Conservation (phyloP, 2,797 vertebrate species). For the Emydoidea blandingii region DNA sequence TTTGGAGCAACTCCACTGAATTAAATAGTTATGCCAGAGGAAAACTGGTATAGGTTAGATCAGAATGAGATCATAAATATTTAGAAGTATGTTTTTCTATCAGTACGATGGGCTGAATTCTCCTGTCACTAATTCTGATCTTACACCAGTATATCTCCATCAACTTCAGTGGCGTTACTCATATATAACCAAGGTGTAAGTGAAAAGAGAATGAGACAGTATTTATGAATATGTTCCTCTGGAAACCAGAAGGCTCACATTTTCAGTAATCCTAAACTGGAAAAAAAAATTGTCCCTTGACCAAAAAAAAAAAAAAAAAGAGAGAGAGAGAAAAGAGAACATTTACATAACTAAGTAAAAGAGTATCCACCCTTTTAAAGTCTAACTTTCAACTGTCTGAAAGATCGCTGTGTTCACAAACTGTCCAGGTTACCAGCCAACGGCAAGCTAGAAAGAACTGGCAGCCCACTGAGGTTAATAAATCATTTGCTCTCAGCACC, state of each 20-base stretch:
- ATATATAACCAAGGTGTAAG: background rate
- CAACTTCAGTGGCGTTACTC: background rate
- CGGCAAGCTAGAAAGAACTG: background rate
- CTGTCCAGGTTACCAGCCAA: constrained; percentile 33
- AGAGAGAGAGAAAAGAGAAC: constrained; percentile 21
- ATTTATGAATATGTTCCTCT: background rate
- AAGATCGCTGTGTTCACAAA: constrained; percentile 36
- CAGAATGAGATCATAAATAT: background rate
- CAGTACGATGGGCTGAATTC: background rate
- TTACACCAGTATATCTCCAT: background rate
- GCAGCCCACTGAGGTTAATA: constrained; percentile 15
- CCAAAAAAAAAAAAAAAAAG: constrained; percentile 1
- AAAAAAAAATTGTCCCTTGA: constrained; percentile 8
- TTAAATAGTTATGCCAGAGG: background rate
- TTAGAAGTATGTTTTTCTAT: background rate
- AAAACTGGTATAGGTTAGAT: background rate
- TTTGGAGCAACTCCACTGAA: background rate
- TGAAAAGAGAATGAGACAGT: background rate
- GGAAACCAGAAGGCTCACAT: background rate
- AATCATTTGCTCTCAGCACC: constrained; percentile 1
- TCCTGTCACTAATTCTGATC: background rate
- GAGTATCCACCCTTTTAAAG: constrained; percentile 8
- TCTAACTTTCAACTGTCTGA: constrained; percentile 4
- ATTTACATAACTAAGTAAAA: constrained; percentile 10
- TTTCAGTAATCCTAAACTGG: background rate